These are phyloP conservation scores for Macrosoma leucophasiata DNA, from an alignment of 2,888 invertebrate species.

Conservation along the genomic window DNA sequence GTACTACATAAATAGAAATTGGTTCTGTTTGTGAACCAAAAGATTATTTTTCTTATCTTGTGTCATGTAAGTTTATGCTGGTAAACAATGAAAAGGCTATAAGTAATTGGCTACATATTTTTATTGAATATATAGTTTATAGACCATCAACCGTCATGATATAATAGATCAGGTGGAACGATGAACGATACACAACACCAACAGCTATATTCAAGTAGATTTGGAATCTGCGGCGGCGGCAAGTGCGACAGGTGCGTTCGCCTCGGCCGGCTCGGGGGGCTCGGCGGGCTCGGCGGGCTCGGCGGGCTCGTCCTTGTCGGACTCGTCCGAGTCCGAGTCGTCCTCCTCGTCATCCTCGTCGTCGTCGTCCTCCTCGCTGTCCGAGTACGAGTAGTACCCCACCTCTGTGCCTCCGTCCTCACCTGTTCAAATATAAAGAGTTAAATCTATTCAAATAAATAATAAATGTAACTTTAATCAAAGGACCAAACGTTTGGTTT, in stretches of 20 bases:
- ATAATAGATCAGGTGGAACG: too few species aligned
- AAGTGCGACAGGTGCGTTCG: background rate
- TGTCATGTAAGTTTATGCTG: too few species aligned
- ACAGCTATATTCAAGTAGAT: background rate
- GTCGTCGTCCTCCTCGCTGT: slow-evolving; percentile 67
- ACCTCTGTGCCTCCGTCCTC: slow-evolving; percentile 67
- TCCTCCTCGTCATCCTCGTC: slow-evolving; percentile 58
- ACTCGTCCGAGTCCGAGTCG: slow-evolving; percentile 33
- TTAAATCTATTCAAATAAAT: background rate
- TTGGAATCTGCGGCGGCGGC: background rate
- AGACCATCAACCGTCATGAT: too few species aligned
- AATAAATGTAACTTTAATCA: too few species aligned
- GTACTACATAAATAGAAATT: too few species aligned
- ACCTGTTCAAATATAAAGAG: slow-evolving; percentile 37
- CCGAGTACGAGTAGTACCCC: slow-evolving; percentile 54
- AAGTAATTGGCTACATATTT: too few species aligned
- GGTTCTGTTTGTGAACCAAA: too few species aligned
- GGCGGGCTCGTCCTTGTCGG: slow-evolving; percentile 32
- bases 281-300: slow-evolving; percentile 9
- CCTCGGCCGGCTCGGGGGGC: slow-evolving; percentile 7
- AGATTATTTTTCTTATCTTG: too few species aligned
- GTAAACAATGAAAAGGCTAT: too few species aligned
- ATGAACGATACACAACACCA: slow-evolving; percentile 11
- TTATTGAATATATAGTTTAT: too few species aligned
- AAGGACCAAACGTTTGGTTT: too few species aligned